A percentile compares a stretch with the other conserved stretches of the same genome.
These are phyloP conservation scores for Tuberolachnus salignus DNA, from an alignment of 2,888 invertebrate species.

Conservation along the genomic window DNA sequence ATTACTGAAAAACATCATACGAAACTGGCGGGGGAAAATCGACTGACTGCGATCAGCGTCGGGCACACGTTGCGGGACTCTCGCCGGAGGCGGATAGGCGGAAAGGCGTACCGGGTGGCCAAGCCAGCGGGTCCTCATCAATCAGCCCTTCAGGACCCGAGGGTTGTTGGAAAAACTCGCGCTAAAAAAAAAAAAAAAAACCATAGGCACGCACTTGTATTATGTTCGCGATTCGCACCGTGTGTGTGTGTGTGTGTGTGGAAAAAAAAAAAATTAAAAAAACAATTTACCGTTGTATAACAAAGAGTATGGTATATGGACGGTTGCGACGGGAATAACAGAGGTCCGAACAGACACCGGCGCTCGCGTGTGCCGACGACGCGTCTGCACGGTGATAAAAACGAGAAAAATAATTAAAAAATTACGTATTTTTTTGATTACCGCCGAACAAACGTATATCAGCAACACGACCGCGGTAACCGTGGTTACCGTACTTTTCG, in stretches of 20 bases:
- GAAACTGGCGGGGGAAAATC: background rate
- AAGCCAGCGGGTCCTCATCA: background rate
- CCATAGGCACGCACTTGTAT: background rate
- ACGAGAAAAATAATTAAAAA: too few species aligned
- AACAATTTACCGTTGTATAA: background rate
- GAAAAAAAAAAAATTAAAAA: background rate
- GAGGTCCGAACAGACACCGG: too few species aligned
- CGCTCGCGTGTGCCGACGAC: too few species aligned
- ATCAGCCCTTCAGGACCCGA: background rate
- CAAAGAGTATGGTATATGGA: too few species aligned
- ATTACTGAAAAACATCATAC: constrained; percentile 2
- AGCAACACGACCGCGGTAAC: constrained; percentile 16
- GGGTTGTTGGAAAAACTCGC: background rate
- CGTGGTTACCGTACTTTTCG: constrained; percentile 22
- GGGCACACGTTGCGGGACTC: background rate
- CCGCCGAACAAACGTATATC: background rate
- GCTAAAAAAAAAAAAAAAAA: background rate
- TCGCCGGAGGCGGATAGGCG: background rate
- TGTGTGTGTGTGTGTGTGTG: too few species aligned
- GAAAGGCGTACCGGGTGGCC: too few species aligned
- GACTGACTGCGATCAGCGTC: constrained; percentile 6
- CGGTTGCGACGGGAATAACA: too few species aligned
- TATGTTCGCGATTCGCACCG: background rate
- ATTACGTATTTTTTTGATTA: constrained; percentile 58
- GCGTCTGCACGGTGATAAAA: too few species aligned